Evolutionary conservation across 2,888 invertebrate species (phyloP).

Genomic region (Apamea monoglypha): DNA sequence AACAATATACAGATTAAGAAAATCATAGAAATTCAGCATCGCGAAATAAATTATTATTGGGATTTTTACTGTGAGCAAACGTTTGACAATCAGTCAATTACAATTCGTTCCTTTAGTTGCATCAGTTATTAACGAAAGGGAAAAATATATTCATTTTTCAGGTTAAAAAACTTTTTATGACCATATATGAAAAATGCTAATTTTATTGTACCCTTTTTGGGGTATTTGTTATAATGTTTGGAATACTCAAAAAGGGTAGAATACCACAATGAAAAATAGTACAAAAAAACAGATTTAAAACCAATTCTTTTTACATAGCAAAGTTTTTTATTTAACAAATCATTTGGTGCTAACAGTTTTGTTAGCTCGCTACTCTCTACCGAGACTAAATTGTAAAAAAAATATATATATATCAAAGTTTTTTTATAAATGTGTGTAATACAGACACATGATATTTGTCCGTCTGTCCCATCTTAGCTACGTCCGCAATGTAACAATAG

Average conservation of each 20-base stretch:
- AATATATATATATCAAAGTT: slow-evolving; percentile 16
- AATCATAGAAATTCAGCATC: neutral
- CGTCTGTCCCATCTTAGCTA: slow-evolving; percentile 52
- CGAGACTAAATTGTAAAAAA: slow-evolving; percentile 33
- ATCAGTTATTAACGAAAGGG: neutral
- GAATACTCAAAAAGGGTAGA: neutral
- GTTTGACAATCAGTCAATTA: slow-evolving; percentile 19
- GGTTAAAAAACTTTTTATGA: neutral
- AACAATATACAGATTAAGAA: neutral
- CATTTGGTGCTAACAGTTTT: slow-evolving; percentile 54
- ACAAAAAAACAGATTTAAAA: too few relatives aligned
- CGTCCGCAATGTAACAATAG: slow-evolving; percentile 72
- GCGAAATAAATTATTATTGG: neutral
- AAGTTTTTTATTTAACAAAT: slow-evolving; percentile 1
- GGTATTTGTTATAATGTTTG: slow-evolving; percentile 14
- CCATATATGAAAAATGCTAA: neutral
- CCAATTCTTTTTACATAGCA: neutral
- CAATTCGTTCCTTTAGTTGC: neutral
- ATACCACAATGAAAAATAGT: neutral
- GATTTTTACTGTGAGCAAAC: neutral
- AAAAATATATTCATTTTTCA: neutral
- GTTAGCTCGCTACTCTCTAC: slow-evolving; percentile 43
- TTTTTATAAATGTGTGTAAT: slow-evolving; percentile 36
- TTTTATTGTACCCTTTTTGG: neutral
- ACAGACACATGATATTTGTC: slow-evolving; percentile 33